Evolutionary conservation across 2,888 invertebrate species (phyloP), one percentile per base, ranked within the genome.

Genomic region (Linhomoeus sp.): DNA sequence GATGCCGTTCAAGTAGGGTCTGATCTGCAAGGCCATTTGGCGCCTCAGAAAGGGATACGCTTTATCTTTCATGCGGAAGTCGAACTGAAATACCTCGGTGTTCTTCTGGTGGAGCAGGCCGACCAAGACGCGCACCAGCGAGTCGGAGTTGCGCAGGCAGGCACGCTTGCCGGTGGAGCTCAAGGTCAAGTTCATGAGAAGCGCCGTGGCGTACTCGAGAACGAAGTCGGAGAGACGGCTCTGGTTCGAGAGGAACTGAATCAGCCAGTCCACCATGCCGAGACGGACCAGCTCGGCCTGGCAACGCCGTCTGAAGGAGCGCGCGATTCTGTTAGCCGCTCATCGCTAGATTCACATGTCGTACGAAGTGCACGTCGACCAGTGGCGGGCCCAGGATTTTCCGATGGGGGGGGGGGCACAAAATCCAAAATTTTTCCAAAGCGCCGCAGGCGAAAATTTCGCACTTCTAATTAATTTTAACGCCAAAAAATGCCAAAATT

Each of bases 161-260:
- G 43, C 43, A 25, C 12, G 2, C 17, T 39, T 38, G 56, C 75
- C 75, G 50, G 72, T 67, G 24, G 70, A 68, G 53, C 76, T 72
- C 35, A 78, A 67, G 53, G 76, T 77, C 9, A 79, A 65, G 61
- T 78, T 79, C 75, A 78, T 77, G 23, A 78, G 67, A 15, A 79
- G 67, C 3, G 78, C 77, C 12, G 74, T 72, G n/a, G 74, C 70
- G 29, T 29, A 29, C 58, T 77, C 77, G 53, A 77, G 66, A 39
- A 75, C 71, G 58, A 78, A 78, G 50, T 69, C 68, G 2, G 67
- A 67, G 29, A 69, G 54, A 1, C 70, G 66, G 42, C 67, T 64
- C 37, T 64, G 62, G 45, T 65, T 63, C 38, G 71, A 69, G 46
- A 78, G 64, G 48, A 74, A 72, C 45, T 66, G 64, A 9, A 76